Evolutionary conservation across 2,797 vertebrate genomes (phyloP).

Genomic region (Falco berigora): DNA sequence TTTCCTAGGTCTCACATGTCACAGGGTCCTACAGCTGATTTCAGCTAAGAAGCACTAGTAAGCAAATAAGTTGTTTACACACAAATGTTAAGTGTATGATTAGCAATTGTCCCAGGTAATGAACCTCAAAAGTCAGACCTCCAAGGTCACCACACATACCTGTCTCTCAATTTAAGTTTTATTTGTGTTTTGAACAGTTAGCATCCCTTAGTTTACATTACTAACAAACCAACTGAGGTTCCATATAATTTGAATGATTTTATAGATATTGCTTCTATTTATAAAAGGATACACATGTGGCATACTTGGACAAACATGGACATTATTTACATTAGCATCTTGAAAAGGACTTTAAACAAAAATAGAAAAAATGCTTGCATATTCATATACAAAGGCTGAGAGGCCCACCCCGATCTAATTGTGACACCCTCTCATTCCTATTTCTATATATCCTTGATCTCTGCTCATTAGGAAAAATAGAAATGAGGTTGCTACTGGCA

Average conservation of each 20-base stretch:
- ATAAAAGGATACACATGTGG: background rate
- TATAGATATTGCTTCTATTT: background rate
- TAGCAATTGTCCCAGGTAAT: background rate
- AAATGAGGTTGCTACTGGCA: background rate
- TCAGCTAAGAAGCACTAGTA: background rate
- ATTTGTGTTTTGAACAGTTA: background rate
- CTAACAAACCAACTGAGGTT: background rate
- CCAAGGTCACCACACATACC: background rate
- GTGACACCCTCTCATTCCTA: background rate
- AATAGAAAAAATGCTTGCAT: background rate
- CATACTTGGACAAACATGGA: background rate
- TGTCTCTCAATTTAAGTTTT: background rate
- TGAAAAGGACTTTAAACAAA: background rate
- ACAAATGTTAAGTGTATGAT: background rate
- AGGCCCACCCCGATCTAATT: background rate
- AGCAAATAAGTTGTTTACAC: background rate
- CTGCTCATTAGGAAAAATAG: background rate
- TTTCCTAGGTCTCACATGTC: background rate
- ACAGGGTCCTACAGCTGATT: background rate
- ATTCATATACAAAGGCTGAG: background rate
- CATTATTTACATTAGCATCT: background rate
- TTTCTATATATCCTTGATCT: slow-evolving; percentile 9
- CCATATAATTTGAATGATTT: background rate
- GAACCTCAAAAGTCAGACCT: background rate
- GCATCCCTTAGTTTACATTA: background rate